phyloP scores from a whole-genome alignment of 2,113 vertebrate genomes.

The Rhinolophus sinicus region DNA sequence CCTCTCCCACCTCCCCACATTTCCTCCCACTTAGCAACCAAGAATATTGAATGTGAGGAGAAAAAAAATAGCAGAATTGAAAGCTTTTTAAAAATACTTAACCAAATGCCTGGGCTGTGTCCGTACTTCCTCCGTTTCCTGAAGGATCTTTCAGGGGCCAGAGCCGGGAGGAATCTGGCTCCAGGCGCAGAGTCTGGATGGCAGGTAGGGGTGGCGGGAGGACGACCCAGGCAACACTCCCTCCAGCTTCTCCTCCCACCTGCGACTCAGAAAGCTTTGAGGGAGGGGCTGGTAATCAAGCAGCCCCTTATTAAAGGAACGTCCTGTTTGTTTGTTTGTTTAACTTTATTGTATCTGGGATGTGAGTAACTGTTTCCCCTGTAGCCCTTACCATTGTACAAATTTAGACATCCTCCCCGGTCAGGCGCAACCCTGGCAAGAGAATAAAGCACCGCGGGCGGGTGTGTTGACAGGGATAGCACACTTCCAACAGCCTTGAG shows the following conservation, averaged over 20 bases:
- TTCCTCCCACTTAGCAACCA: slow-evolving; percentile 80
- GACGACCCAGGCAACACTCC: neutral
- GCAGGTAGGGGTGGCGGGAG: neutral
- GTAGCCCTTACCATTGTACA: neutral
- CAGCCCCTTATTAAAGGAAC: neutral
- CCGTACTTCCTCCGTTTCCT: slow-evolving; percentile 48
- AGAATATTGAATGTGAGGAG: slow-evolving; percentile 78
- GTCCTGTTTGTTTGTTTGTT: neutral
- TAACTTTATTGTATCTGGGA: slow-evolving; percentile 13
- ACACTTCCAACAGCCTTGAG: neutral
- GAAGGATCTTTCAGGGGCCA: neutral
- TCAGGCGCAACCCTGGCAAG: neutral
- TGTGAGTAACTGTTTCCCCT: slow-evolving; percentile 33
- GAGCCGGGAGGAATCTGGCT: neutral
- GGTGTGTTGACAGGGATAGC: fast-evolving
- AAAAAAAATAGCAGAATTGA: slow-evolving; percentile 73
- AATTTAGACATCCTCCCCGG: neutral
- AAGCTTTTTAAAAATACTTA: slow-evolving; percentile 71
- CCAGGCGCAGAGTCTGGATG: neutral
- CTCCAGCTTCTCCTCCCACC: neutral
- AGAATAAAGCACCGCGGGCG: neutral
- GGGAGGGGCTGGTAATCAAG: neutral
- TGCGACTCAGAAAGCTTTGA: neutral
- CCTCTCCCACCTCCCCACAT: slow-evolving; percentile 79
- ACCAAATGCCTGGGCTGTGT: slow-evolving; percentile 56